These are phyloP conservation scores for Xanthorhoe spadicearia DNA, from an alignment of 2,888 invertebrate species.

Conservation along the genomic window DNA sequence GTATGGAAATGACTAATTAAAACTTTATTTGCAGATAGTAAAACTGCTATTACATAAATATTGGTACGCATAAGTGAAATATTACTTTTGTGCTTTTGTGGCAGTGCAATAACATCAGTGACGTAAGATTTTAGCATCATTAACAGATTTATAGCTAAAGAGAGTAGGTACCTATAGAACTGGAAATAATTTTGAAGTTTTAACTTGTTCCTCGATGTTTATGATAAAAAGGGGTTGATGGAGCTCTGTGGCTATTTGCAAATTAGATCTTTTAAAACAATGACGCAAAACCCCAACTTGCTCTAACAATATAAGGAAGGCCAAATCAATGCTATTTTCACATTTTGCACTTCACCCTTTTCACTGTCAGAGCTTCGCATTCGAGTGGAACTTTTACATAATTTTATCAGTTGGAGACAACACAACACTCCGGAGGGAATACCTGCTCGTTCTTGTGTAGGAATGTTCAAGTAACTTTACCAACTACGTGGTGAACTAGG, in stretches of 20 bases:
- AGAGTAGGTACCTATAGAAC: background rate
- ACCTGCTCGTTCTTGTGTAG: constrained; percentile 8
- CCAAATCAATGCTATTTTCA: constrained; percentile 27
- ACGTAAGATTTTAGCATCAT: too few species aligned
- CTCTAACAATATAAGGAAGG: constrained; percentile 27
- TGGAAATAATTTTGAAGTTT: background rate
- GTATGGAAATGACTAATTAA: too few species aligned
- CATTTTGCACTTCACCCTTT: constrained; percentile 39
- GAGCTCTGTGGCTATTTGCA: constrained; percentile 8
- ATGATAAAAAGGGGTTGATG: background rate
- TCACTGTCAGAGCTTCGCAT: constrained; percentile 39
- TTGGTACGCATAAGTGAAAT: too few species aligned
- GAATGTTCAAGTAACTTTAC: background rate
- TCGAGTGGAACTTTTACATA: constrained; percentile 30
- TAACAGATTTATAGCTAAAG: too few species aligned
- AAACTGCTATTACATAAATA: too few species aligned
- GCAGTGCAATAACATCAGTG: too few species aligned
- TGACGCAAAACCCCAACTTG: constrained; percentile 9
- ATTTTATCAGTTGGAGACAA: constrained; percentile 18
- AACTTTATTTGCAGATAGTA: too few species aligned
- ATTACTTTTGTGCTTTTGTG: too few species aligned
- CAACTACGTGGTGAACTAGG: constrained; percentile 3
- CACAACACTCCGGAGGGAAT: constrained; percentile 17
- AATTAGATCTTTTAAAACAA: constrained; percentile 17
- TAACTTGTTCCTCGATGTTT: background rate